Percentiles rank a stretch among this genome's conserved stretches.
These are phyloP conservation scores for Piscicola geometra DNA, from an alignment of 2,888 invertebrate genomes.

Conservation along the genomic window DNA sequence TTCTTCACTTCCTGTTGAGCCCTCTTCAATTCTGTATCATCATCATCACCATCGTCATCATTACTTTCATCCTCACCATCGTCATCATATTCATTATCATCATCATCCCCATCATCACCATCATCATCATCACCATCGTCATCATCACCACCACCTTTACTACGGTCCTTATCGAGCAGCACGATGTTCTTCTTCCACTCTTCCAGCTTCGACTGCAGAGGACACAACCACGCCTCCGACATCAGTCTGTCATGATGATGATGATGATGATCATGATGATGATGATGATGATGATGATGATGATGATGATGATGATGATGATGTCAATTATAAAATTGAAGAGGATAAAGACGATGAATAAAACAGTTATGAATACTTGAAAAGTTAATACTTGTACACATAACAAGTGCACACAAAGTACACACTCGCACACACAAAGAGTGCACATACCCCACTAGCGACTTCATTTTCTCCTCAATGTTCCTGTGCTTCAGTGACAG, in stretches of 20 bases:
- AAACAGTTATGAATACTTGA: neutral
- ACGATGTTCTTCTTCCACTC: constrained; percentile 10
- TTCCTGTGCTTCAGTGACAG: constrained; percentile 1
- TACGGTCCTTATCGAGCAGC: constrained; percentile 5
- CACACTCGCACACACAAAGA: neutral
- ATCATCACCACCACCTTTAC: neutral
- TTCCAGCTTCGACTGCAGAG: constrained; percentile 17
- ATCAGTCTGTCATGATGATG: neutral
- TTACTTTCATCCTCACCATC: neutral
- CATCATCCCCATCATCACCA: neutral
- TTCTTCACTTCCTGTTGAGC: constrained; percentile 23
- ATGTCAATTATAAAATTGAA: constrained; percentile 15
- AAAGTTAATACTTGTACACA: too few species aligned
- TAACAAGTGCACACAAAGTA: too few species aligned
- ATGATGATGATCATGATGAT: neutral
- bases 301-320: constrained; percentile 31
- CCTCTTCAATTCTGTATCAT: constrained; percentile 15
- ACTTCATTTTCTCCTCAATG: constrained; percentile 20
- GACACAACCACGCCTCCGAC: neutral
- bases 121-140: neutral
- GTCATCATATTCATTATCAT: neutral
- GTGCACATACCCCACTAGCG: neutral
- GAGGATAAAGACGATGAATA: neutral
- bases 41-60: neutral
- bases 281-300: constrained; percentile 31